A percentile compares a stretch with the other conserved stretches of the same genome.
Conservation (phyloP, 1,140 invertebrate species). For the Steinernema feltiae region DNA sequence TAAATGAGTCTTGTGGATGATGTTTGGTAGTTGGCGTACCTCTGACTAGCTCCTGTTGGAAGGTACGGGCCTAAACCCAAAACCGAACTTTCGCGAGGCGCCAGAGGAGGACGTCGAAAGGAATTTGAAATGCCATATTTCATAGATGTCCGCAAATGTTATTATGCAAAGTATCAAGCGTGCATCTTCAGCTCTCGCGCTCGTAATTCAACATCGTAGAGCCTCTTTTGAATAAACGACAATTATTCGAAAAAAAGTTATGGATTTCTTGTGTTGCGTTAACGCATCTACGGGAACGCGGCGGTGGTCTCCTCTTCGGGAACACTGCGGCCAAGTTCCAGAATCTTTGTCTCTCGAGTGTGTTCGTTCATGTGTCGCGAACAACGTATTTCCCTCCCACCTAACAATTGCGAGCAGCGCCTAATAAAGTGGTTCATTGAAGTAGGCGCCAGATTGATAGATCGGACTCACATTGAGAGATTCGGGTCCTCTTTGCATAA, state of each 20-base stretch:
- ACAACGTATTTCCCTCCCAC: too few species aligned
- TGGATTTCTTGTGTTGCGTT: neutral
- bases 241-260: conserved; percentile 9
- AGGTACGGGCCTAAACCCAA: too few species aligned
- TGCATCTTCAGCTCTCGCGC: neutral
- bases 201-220: neutral
- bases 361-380: too few species aligned
- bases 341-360: neutral
- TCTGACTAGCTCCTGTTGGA: too few species aligned
- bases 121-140: neutral
- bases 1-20: too few species aligned
- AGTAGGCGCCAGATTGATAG: neutral
- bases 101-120: neutral
- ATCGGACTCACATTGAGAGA: conserved; percentile 4
- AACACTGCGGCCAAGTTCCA: neutral
- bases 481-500: conserved; percentile 12
- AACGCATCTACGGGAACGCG: neutral
- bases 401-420: neutral
- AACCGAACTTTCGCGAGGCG: neutral
- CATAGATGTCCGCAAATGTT: conserved; percentile 10
- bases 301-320: neutral
- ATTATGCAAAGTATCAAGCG: conserved; percentile 12
- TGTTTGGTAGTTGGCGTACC: too few species aligned
- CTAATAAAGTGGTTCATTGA: conserved; percentile 2
- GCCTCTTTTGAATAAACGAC: neutral